Conservation (phyloP, 2,113 vertebrate species). For the Accipiter virgatus region DNA sequence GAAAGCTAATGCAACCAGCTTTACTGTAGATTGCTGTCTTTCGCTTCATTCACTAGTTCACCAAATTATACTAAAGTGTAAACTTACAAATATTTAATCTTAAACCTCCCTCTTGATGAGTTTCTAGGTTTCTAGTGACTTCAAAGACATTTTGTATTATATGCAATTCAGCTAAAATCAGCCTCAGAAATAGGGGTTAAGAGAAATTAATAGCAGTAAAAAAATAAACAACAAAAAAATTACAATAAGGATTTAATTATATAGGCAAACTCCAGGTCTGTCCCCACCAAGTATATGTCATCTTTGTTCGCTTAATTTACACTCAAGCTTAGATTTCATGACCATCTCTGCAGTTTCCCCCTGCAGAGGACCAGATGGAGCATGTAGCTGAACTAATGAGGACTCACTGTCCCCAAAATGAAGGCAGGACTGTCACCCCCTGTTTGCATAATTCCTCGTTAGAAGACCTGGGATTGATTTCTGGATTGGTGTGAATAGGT, state of each 20-base stretch:
- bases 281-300: neutral
- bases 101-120: neutral
- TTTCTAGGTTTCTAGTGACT: neutral
- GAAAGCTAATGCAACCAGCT: neutral
- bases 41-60: neutral
- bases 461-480: neutral
- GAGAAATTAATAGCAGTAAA: neutral
- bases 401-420: neutral
- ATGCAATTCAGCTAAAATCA: neutral
- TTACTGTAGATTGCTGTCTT: neutral
- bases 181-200: neutral
- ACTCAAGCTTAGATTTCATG: neutral
- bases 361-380: neutral
- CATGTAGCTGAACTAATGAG: neutral
- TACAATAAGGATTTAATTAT: neutral
- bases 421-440: neutral
- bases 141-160: neutral
- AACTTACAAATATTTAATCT: neutral
- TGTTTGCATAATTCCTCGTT: neutral
- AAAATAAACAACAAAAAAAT: neutral
- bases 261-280: neutral
- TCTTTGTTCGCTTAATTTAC: neutral
- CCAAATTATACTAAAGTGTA: neutral
- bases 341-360: neutral
- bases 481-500: neutral